Percentiles rank a stretch among this genome's conserved stretches.
Conservation (phyloP, 2,888 invertebrate species). For the Cetonia aurata region DNA sequence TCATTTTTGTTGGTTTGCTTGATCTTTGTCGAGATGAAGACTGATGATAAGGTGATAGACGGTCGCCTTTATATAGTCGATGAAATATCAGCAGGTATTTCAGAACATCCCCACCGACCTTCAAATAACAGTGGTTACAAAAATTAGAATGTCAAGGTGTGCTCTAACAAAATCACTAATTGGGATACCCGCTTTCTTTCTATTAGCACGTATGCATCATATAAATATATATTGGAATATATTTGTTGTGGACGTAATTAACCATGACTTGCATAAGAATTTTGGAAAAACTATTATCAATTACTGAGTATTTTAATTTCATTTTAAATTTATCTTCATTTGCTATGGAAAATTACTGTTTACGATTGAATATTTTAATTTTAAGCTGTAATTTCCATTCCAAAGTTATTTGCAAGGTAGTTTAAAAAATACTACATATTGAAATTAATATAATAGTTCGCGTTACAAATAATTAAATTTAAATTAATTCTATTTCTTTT, state of each 20-base stretch:
- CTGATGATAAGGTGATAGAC: conserved; percentile 27
- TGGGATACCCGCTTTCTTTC: conserved; percentile 33
- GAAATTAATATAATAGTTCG: too few relatives aligned
- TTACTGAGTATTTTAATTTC: too few relatives aligned
- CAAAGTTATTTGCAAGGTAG: too few relatives aligned
- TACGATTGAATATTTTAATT: too few relatives aligned
- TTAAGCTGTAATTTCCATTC: too few relatives aligned
- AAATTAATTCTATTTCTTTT: neutral
- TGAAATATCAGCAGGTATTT: conserved; percentile 26
- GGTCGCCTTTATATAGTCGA: conserved; percentile 38
- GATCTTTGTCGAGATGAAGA: conserved; percentile 19
- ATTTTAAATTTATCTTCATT: too few relatives aligned
- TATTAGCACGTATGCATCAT: neutral
- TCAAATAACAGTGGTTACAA: conserved; percentile 31
- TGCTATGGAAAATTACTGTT: too few relatives aligned
- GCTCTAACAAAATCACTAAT: conserved; percentile 27
- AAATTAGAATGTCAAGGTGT: conserved; percentile 36
- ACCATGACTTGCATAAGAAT: neutral
- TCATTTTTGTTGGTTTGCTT: conserved; percentile 45
- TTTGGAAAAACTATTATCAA: neutral
- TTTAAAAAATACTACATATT: too few relatives aligned
- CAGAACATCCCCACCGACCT: conserved; percentile 39
- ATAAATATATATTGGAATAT: too few relatives aligned
- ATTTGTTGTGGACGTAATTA: neutral
- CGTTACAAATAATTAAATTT: neutral